phyloP scores from a whole-genome alignment of 2,113 vertebrate species.

The Phrynocephalus versicolor region DNA sequence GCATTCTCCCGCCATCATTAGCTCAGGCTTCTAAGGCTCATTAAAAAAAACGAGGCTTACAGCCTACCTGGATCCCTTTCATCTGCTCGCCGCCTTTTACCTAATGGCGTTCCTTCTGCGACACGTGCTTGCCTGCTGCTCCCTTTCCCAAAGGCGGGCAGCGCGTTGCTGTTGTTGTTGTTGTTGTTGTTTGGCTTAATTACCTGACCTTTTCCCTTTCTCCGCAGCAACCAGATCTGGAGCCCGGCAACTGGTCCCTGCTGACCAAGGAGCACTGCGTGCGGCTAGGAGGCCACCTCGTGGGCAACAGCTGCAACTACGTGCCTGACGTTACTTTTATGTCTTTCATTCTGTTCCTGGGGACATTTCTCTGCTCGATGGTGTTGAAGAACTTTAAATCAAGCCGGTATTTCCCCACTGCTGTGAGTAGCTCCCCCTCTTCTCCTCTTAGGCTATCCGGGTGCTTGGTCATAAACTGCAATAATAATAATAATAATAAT shows the following conservation, averaged over 20 bases:
- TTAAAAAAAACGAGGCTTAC: too few species aligned
- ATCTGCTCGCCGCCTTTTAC: not conserved
- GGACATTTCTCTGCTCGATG: constrained; percentile 72
- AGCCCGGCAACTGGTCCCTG: constrained; percentile 38
- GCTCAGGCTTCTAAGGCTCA: too few species aligned
- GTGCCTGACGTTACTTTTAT: constrained; percentile 79
- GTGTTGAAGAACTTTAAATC: constrained; percentile 71
- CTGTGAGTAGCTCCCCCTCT: constrained; percentile 63
- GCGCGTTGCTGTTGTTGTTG: too few species aligned
- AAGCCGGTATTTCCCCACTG: constrained; percentile 73
- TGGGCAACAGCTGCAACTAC: constrained; percentile 71
- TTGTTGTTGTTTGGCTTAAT: not conserved
- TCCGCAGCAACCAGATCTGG: constrained; percentile 30
- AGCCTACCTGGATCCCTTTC: not conserved
- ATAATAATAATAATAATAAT: too few species aligned
- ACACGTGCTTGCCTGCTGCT: too few species aligned
- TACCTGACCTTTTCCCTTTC: accelerated
- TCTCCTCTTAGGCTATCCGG: too few species aligned
- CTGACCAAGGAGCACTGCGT: constrained; percentile 70
- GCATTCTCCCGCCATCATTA: not conserved
- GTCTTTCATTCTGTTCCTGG: constrained; percentile 78
- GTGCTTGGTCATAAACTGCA: too few species aligned
- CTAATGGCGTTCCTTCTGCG: not conserved
- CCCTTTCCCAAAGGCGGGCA: not conserved
- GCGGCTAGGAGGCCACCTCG: constrained; percentile 66